Base-by-base conservation (phyloP, 1,140 invertebrate species). In the Notospermus geniculatus region DNA sequence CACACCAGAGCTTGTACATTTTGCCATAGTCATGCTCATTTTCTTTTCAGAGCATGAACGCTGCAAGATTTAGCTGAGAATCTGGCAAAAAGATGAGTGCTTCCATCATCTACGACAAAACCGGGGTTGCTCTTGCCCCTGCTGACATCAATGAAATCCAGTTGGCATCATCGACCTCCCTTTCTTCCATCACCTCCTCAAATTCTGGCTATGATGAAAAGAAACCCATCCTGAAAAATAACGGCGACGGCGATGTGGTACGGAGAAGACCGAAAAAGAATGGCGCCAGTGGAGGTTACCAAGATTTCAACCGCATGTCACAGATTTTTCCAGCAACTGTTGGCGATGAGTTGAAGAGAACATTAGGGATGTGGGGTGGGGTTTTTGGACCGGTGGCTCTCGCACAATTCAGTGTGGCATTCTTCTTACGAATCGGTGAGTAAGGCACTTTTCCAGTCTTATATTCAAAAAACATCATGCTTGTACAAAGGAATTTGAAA, bases 361-460 rank as follows among this genome's bases (percentile, higher is more conserved):
- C 87, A 29, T 85, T 96, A 64, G 90, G 90, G 22, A 93, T 93
- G 1, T 93, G 97, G 82, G 90, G 91, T 22, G 96, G 96, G n/a
- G 96, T 98, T 7, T 98, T 98, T 80, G 92, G 92, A 71, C 96
- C 96, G 5, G 95, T 98, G 13, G 91, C 93, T 1, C 82, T 99
- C 22, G 96, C 93, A 13, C 97, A 98, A 94, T 98, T 98, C 79
- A 95, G 92, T 81, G 93, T 93, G 39, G 85, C 97, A 61, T 85
- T 99, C 55, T 98, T 98, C 79, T 88, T 98, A 67, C 87, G 96
- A 82, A 91, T 97, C 84, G 95, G 95, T 96, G 81, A 85, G 86
- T 62, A 32, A 22, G 45, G 41, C 2, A 30, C 25, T 29, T 17
- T 29, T 1, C 28, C n/a, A n/a, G n/a, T n/a, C n/a, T n/a, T n/a